These are phyloP conservation scores for Heteromurus nitidus DNA, from an alignment of 2,888 invertebrate species.

Conservation along the genomic window DNA sequence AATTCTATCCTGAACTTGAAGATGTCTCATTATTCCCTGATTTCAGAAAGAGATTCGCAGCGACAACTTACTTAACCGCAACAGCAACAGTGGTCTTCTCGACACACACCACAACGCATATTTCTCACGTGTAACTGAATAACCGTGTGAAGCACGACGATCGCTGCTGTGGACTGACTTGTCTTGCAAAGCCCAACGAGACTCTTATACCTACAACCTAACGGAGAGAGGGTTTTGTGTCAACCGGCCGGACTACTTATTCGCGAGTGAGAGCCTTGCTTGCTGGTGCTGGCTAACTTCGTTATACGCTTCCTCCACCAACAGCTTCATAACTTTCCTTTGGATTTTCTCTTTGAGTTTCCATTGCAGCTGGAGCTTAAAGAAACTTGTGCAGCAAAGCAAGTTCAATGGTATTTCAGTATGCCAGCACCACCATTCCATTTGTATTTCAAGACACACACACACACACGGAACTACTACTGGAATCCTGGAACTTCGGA, in stretches of 20 bases:
- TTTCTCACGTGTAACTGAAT: conserved; percentile 22
- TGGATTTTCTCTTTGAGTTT: neutral
- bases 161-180: conserved; percentile 40
- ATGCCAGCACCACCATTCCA: neutral
- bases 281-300: neutral
- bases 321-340: neutral
- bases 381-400: neutral
- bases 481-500: too few relatives aligned
- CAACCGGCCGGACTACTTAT: conserved; percentile 24
- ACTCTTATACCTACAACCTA: conserved; percentile 27
- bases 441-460: too few relatives aligned
- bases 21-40: too few relatives aligned
- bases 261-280: neutral
- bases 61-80: too few relatives aligned
- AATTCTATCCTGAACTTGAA: too few relatives aligned
- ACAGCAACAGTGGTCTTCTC: conserved; percentile 3
- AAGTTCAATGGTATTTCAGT: neutral
- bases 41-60: too few relatives aligned
- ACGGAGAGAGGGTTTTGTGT: conserved; percentile 8
- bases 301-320: neutral
- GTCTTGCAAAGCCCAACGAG: neutral
- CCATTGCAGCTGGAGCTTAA: neutral
- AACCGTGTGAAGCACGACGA: conserved; percentile 8
- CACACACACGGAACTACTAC: too few relatives aligned
- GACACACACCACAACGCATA: neutral